Conservation (phyloP, 2,888 invertebrate species). For the Spatulosminthurus flaviceps region DNA sequence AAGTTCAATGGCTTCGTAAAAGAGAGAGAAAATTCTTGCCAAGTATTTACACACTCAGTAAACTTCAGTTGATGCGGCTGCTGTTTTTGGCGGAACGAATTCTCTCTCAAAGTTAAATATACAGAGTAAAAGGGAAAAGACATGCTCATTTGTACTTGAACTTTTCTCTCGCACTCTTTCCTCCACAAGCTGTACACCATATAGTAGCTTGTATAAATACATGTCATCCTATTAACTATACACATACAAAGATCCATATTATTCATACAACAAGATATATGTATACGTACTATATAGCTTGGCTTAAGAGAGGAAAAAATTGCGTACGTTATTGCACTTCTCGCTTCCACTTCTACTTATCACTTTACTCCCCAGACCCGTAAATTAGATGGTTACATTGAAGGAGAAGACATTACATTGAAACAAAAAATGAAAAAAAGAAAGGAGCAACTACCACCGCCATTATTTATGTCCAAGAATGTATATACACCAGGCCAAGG, state of each 20-base stretch:
- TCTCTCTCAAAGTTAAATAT: neutral
- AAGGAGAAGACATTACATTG: no score
- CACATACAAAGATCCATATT: neutral
- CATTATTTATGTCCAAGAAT: no score
- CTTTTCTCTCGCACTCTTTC: neutral
- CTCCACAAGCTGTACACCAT: neutral
- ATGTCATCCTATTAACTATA: no score
- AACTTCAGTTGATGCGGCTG: conserved; percentile 39
- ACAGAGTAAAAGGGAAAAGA: neutral
- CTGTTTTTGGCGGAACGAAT: conserved; percentile 35
- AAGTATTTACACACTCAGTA: conserved; percentile 46
- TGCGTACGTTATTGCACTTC: neutral
- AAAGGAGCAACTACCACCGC: no score
- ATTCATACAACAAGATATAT: neutral
- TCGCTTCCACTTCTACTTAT: neutral
- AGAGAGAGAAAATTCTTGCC: conserved; percentile 36
- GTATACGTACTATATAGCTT: no score
- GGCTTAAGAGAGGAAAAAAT: neutral
- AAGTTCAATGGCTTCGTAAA: conserved; percentile 47
- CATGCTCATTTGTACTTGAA: neutral
- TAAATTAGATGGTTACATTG: neutral
- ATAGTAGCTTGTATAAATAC: no score
- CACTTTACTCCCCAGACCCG: neutral
- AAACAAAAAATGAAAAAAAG: no score
- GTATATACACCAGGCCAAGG: no score